Evolutionary conservation across 1,140 invertebrate genomes (phyloP), one percentile per base, ranked within the genome.

Genomic region (Palaemon carinicauda): DNA sequence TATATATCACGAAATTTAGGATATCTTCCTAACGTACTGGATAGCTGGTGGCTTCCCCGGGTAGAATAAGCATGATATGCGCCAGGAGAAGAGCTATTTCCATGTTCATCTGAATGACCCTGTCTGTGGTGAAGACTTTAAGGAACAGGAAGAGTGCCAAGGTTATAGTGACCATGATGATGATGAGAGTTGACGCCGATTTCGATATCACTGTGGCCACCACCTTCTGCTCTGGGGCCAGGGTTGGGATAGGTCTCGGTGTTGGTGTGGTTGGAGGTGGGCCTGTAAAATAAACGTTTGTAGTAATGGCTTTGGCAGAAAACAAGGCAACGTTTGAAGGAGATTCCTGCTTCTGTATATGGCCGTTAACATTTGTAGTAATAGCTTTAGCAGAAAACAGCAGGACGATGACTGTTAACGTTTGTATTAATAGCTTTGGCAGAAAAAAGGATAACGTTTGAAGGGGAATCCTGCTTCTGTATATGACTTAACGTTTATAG

Each of bases 91-190:
- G 77, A 24, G 91, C 89, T 12, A 91, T 90, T 79, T 91, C 91
- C 90, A 91, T 91, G 82, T 91, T 91, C 91, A 91, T 91, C 82
- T 91, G 91, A 78, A 91, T 91, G 17, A 91, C 89, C 14, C 90
- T 56, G 54, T 90, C 90, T 12, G 90, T 79, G 7, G 91, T 90
- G 84, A 91, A 91, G 19, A 91, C 88, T 21, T 90, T 80, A 17
- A 91, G 80, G 53, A 90, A 56, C 15, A 91, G 69, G 83, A 91
- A 91, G 53, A 91, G 52, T 0, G 82, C 21, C 21, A 91, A 85
- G 1, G 90, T 91, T 14, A 91, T 52, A 9, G 84, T 85, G 5
- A 90, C 88, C 82, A 91, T 90, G 31, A 91, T 83, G n/a, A 91
- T 89, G 21, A 91, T 77, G 31, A 91, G 82, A 10, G 90, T 90